A percentile compares a stretch with the other conserved stretches of the same genome.
phyloP scores from a whole-genome alignment of 1,140 invertebrate species.

The Zaprionus lachaisei region DNA sequence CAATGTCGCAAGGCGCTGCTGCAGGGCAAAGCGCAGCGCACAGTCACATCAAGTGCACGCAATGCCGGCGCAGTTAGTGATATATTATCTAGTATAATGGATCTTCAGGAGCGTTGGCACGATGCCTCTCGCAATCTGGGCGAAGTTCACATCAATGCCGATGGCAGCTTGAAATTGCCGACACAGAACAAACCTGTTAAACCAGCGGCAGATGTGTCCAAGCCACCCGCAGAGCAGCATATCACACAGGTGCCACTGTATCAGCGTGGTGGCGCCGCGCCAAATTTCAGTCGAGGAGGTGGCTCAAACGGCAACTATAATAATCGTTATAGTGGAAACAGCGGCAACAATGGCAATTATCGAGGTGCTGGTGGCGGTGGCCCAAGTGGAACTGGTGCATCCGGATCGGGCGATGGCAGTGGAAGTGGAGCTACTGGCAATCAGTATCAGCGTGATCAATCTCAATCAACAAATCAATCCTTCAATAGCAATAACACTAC shows the following conservation, averaged over 20 bases:
- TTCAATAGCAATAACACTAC: conserved; percentile 50
- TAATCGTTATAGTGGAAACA: conserved; percentile 84
- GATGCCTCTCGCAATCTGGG: conserved; percentile 83
- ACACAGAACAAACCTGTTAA: conserved; percentile 43
- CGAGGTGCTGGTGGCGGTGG: conserved; percentile 75
- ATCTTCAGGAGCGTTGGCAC: conserved; percentile 90
- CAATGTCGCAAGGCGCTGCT: conserved; percentile 65
- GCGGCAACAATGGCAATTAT: conserved; percentile 69
- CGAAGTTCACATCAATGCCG: conserved; percentile 67
- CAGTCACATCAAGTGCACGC: conserved; percentile 17
- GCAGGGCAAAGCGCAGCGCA: conserved; percentile 53
- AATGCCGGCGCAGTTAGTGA: conserved; percentile 82
- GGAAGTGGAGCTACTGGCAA: conserved; percentile 70
- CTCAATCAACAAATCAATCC: conserved; percentile 33
- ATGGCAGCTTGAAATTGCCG: conserved; percentile 79
- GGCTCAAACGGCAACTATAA: conserved; percentile 84
- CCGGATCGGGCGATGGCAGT: conserved; percentile 69
- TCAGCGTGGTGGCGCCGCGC: conserved; percentile 85
- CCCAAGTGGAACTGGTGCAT: conserved; percentile 70
- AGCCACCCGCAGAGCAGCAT: conserved; percentile 46
- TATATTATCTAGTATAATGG: conserved; percentile 90
- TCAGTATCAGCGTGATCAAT: conserved; percentile 50
- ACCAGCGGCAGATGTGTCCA: background rate
- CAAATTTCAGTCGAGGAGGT: conserved; percentile 80
- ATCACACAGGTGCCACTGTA: conserved; percentile 88